Percentiles rank a stretch among this genome's conserved stretches.
These are phyloP conservation scores for Stichodactyla mertensii DNA, from an alignment of 64 coral and sea anemone genomes.

Conservation along the genomic window DNA sequence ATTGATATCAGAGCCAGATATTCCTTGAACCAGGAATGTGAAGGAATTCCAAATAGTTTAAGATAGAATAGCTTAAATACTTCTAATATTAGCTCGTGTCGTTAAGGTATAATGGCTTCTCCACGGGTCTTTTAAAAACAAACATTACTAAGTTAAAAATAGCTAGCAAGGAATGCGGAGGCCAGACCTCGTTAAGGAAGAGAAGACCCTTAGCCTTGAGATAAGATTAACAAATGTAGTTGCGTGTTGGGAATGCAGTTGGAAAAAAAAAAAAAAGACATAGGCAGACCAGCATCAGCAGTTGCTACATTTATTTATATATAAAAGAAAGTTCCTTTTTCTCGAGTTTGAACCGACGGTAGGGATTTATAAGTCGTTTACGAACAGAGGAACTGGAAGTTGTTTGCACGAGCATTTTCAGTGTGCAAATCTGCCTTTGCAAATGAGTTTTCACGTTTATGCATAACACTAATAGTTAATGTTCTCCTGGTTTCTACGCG, in stretches of 20 bases:
- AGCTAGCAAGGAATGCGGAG: neutral
- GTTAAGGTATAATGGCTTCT: neutral
- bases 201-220: neutral
- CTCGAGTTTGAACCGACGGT: too few species aligned
- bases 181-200: neutral
- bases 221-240: neutral
- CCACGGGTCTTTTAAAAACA: neutral
- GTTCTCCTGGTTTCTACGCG: too few species aligned
- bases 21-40: neutral
- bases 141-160: slow-evolving; percentile 7
- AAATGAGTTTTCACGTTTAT: too few species aligned
- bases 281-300: neutral
- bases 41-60: neutral
- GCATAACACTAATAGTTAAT: too few species aligned
- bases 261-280: neutral
- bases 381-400: too few species aligned
- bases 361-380: too few species aligned
- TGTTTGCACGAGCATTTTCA: too few species aligned
- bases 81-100: slow-evolving; percentile 3
- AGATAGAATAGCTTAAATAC: neutral
- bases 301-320: neutral
- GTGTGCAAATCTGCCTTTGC: too few species aligned
- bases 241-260: neutral
- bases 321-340: neutral
- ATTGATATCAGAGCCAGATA: neutral